Evolutionary conservation across 2,113 vertebrate species (phyloP), one percentile per base, ranked within the genome.

Genomic region (Coregonus clupeaformis): DNA sequence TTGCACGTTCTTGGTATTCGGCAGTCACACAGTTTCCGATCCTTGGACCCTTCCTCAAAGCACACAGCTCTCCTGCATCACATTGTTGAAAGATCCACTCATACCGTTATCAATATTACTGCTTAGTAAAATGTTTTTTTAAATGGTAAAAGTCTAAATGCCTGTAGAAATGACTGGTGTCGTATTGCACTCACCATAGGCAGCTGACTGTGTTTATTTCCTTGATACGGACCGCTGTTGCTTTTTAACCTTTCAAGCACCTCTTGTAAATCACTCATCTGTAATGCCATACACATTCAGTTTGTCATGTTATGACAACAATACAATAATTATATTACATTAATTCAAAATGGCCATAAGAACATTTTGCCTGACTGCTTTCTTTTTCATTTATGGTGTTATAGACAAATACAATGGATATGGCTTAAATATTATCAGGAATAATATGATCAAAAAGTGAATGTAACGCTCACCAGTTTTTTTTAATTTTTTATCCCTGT

Each of bases 21-120:
- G 69, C 90, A 90, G 82, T 91, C 88, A 3, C 90, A 90, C 29
- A 89, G 83, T 74, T 90, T 90, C 14, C 89, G 0, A 91, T 86
- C 25, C 90, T 80, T 49, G 89, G 87, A 59, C 88, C 86, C 86
- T 82, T 90, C 45, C 88, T 82, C 24, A 88, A 75, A 27, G 87
- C 88, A 73, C 88, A 90, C 78, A 85, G 85, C 20, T 90, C 87
- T 67, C 89, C 90, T 73, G 88, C 83, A 71, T 89, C 85, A 86
- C 89, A 89, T 88, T 90, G 77, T 24, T 77, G 82, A 69, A 0
- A 80, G 18, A 73, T 13, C 4, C 59, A 70, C 55, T 25, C 32
- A 20, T 16, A 67, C 22, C 6, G 18, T 67, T 13, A 67, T 67
- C 16, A 32, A 25, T 55, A 11, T 55, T 49, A 22, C 42, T 14